Conservation (phyloP, 2,888 invertebrate genomes). For the Monochamus alternatus region DNA sequence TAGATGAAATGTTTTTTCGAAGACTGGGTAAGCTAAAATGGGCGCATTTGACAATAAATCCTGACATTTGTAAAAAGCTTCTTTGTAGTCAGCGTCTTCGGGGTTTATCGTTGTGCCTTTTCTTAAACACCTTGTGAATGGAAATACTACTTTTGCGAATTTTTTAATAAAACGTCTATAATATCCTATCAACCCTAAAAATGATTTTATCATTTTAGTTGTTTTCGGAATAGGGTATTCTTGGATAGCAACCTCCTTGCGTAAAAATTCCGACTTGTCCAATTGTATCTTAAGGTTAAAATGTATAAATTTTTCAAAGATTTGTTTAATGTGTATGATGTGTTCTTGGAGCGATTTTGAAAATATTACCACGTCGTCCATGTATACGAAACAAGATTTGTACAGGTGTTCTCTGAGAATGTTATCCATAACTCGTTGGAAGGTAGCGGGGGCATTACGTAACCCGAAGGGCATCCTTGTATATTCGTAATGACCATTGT, state of each 20-base stretch:
- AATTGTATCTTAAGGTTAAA: slow-evolving; percentile 51
- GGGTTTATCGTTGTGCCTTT: slow-evolving; percentile 41
- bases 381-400: slow-evolving; percentile 51
- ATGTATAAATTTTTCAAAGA: slow-evolving; percentile 48
- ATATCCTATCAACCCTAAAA: slow-evolving; percentile 49
- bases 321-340: slow-evolving; percentile 42
- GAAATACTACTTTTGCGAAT: slow-evolving; percentile 44
- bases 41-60: slow-evolving; percentile 52
- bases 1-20: slow-evolving; percentile 49
- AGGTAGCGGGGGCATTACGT: slow-evolving; percentile 32
- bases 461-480: slow-evolving; percentile 58
- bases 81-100: slow-evolving; percentile 37
- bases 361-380: slow-evolving; percentile 29
- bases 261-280: slow-evolving; percentile 48
- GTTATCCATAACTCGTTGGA: slow-evolving; percentile 55
- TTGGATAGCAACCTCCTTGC: slow-evolving; percentile 43
- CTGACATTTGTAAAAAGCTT: slow-evolving; percentile 51
- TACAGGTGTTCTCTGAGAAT: slow-evolving; percentile 48
- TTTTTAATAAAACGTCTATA: slow-evolving; percentile 49
- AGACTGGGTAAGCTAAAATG: slow-evolving; percentile 50
- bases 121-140: slow-evolving; percentile 44
- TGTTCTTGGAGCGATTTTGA: slow-evolving; percentile 49
- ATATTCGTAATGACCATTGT: slow-evolving; percentile 49
- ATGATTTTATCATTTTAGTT: slow-evolving; percentile 51
- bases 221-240: slow-evolving; percentile 51